Evolutionary conservation across 1,140 invertebrate species (phyloP), one percentile per base, ranked within the genome.

Genomic region (Mamestra configurata): DNA sequence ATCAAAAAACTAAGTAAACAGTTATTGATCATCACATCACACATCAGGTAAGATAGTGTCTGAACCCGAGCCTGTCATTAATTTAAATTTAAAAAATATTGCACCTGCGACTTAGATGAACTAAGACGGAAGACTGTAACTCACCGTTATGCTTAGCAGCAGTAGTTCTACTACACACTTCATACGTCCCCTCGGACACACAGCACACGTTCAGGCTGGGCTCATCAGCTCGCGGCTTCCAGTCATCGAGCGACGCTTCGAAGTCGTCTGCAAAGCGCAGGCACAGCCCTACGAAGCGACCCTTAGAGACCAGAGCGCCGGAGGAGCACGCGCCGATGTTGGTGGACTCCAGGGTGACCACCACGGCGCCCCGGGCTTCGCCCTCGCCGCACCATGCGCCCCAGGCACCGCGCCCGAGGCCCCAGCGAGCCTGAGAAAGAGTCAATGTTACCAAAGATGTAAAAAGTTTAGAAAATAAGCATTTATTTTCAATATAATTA

Each of bases 151-250:
- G 97, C 88, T 97, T 97, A 43, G 97, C 97, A 5, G 98, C 97
- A 40, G 98, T 96, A 2, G 98, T 99, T 79, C 98, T 96, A 79
- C 98, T 99, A 94, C 98, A 99, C 0, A 99, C 98, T 96, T 99
- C 98, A 91, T 99, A 99, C 10, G 99, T 99, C 31, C 99, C 99
- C 94, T 99, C 98, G n/a, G 98, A 99, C 7, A 99, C 99, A 59
- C 98, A 97, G 93, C 98, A 99, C 27, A 99, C 96, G 95, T 99
- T 99, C 59, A 98, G 97, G 78, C 95, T 96, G 10, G 97, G 96
- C 88, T 99, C 98, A 40, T 95, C 96, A 87, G 97, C 96, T 87
- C 98, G 97, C 6, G 99, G 99, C 93, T 99, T 99, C 99, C 99
- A 99, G 91, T 99, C 99, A 92, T 99, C 98, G 82, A 99, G 95